Base-by-base conservation (phyloP, 2,113 vertebrate species). In the Thunnus maccoyii region DNA sequence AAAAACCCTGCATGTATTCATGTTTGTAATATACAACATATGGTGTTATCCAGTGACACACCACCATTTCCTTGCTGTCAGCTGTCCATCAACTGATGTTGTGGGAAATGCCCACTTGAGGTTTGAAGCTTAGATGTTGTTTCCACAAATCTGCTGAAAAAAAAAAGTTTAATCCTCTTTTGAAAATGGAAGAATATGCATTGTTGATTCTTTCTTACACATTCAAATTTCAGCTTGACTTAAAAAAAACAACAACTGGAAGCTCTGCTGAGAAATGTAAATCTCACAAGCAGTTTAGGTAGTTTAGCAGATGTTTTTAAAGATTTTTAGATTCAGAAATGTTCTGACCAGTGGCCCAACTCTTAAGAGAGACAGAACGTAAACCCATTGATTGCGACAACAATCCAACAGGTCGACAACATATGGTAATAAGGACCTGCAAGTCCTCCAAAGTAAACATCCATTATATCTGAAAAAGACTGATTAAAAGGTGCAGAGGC, bases 361-460 rank as follows among this genome's bases (percentile, higher is more conserved):
- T 81, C 10, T 94, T 93, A 64, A 84, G 14, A 77, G 13, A 56
- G 15, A 73, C 17, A 66, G 50, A 75, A 58, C 51, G 16, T 41
- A 51, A 62, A 64, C 15, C 18, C 44, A 18, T 20, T 72, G n/a
- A 48, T 66, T 44, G 12, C 48, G n/a, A 65, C 18, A 13, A 47
- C 7, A 15, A 54, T 36, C 20, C 14, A 51, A 56, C 41, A 41
- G 3, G 17, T 22, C 51, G 14, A 58, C 20, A 7, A 61, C 46
- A 75, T 17, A 11, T 13, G 18, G 44, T 54, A 36, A 36, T 11
- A n/a, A 20, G 12, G 3, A 10, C 25, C 11, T 67, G 11, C n/a
- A 66, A 25, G 6, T 25, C 48, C 2, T 8, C n/a, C 48, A 1
- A 17, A n/a, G 3, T 20, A n/a, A 58, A 72, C 66, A 36, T 47